Evolutionary conservation across 2,888 invertebrate genomes (phyloP), one percentile per base, ranked within the genome.

Genomic region (Microctonus hyperodae): DNA sequence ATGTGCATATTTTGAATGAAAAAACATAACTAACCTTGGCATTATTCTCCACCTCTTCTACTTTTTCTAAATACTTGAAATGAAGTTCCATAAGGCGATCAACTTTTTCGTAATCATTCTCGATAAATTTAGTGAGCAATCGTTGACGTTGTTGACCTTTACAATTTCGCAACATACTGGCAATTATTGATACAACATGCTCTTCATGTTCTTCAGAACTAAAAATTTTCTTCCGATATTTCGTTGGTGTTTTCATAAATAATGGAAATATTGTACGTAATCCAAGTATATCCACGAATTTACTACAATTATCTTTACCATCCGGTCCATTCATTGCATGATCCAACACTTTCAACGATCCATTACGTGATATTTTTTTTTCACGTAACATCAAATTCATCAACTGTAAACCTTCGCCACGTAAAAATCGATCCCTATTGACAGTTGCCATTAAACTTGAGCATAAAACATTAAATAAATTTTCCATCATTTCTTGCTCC

Each of bases 321-420:
- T 97, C 95, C 0, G 91, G 89, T 0, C 97, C 97, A 1, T 94
- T 93, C 88, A 98, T 93, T 10, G 98, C 97, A 85, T 98, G 97
- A 85, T 98, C 96, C n/a, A 99, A 86, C 2, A 98, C 83, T 85
- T 98, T 98, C 1, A 99, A 86, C 0, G 98, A 98, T 50, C 98
- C 97, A 83, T 96, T 96, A 11, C 98, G 88, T 0, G 96, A 96
- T 86, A 95, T 90, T 86, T 98, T 98, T 86, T 98, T 98, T 83
- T 99, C 98, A 71, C 96, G 89, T 44, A 99, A 87, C 97, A 99
- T 98, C 68, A 99, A 89, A 86, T 98, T 99, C 99, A 99, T 99
- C 55, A 99, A 89, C 84, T 99, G 99, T 58, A 98, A 86, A 2
- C 99, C 99, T 87, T 99, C 99, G 1, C 97, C 99, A 76, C 93